A percentile compares a stretch with the other conserved stretches of the same genome.
phyloP scores from a whole-genome alignment of 2,113 vertebrate genomes.

The Macrotus californicus region DNA sequence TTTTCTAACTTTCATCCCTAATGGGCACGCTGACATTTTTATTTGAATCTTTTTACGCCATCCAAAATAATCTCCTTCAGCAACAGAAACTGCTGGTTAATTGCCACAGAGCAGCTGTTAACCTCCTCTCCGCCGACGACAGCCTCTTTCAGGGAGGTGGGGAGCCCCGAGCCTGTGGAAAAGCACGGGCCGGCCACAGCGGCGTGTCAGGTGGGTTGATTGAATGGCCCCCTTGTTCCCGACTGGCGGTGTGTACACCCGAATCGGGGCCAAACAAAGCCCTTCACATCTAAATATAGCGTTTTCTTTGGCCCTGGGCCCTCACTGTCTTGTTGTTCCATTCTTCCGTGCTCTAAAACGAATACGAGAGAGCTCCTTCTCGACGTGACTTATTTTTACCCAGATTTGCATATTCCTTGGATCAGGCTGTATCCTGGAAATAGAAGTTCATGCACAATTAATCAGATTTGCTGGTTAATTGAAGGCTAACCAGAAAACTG shows the following conservation, averaged over 20 bases:
- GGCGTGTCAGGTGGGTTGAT: constrained; percentile 47
- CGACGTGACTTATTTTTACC: neutral
- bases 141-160: constrained; percentile 51
- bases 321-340: neutral
- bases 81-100: constrained; percentile 71
- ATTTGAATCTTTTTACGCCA: constrained; percentile 69
- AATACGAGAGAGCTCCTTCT: neutral
- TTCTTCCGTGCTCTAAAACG: constrained; percentile 14
- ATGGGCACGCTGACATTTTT: constrained; percentile 73
- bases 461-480: constrained; percentile 51
- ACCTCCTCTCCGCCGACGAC: constrained; percentile 73
- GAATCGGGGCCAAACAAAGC: constrained; percentile 16
- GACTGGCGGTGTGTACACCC: neutral
- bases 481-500: neutral
- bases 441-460: constrained; percentile 45
- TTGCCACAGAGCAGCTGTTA: constrained; percentile 77
- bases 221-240: constrained; percentile 46
- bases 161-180: neutral
- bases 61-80: constrained; percentile 71
- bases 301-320: constrained; percentile 29
- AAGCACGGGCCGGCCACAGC: neutral
- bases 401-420: constrained; percentile 5
- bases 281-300: constrained; percentile 17
- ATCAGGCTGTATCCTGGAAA: neutral
- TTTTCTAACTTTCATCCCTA: constrained; percentile 72